phyloP scores from a whole-genome alignment of 2,888 invertebrate genomes.

The Hoplodrina ambigua region DNA sequence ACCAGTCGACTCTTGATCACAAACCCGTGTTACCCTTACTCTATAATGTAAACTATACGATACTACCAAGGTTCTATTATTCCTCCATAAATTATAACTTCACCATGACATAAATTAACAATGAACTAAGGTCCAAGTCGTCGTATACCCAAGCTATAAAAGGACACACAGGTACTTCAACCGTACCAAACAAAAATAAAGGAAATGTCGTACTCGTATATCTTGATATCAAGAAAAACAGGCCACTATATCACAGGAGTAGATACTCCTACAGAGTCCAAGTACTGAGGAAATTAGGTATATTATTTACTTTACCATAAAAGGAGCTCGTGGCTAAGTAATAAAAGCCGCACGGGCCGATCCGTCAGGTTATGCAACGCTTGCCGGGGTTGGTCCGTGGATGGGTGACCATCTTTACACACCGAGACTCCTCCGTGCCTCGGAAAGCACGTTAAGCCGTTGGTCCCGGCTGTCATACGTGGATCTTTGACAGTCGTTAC shows the following conservation, averaged over 20 bases:
- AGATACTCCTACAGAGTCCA: slow-evolving; percentile 13
- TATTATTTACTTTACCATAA: no score
- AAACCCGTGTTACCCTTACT: background rate
- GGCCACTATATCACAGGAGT: slow-evolving; percentile 20
- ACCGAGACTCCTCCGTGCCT: no score
- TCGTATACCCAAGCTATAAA: slow-evolving; percentile 47
- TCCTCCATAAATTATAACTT: slow-evolving; percentile 45
- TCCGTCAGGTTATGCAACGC: no score
- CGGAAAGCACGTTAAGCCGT: no score
- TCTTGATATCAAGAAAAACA: slow-evolving; percentile 59
- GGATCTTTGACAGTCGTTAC: no score
- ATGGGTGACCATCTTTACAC: no score
- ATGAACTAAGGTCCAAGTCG: slow-evolving; percentile 51
- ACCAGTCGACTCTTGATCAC: background rate
- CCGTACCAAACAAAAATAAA: slow-evolving; percentile 58
- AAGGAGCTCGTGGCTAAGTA: no score
- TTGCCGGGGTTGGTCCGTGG: no score
- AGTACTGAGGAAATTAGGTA: background rate
- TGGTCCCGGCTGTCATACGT: no score
- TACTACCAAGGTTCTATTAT: slow-evolving; percentile 34
- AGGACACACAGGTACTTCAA: slow-evolving; percentile 51
- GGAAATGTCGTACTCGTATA: slow-evolving; percentile 50
- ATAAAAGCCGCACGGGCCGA: no score
- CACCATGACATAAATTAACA: slow-evolving; percentile 40
- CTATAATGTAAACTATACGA: slow-evolving; percentile 9